Conservation (phyloP, 2,797 vertebrate species). For the Melanotaenia maccullochi region DNA sequence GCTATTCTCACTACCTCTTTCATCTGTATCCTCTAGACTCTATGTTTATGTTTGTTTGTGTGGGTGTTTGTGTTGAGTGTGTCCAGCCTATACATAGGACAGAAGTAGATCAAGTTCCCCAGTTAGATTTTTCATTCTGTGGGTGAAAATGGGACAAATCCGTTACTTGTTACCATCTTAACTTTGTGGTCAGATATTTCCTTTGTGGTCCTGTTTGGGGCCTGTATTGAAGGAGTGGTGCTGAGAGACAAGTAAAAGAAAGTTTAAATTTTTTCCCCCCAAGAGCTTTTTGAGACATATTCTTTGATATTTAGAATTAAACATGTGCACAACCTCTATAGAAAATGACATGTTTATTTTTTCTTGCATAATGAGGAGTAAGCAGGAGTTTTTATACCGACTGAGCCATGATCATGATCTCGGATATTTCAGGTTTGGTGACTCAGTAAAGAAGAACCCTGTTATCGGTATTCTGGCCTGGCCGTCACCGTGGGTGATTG, state of each 20-base stretch:
- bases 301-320: background rate
- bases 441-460: slow-evolving; percentile 88
- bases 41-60: background rate
- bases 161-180: slow-evolving; percentile 72
- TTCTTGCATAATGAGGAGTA: background rate
- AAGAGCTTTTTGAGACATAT: background rate
- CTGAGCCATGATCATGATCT: background rate
- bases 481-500: slow-evolving; percentile 96
- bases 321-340: no score
- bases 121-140: background rate
- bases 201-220: slow-evolving; percentile 92
- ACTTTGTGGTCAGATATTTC: slow-evolving; percentile 87
- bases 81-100: background rate
- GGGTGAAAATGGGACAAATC: background rate
- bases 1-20: slow-evolving; percentile 94
- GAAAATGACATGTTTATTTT: background rate
- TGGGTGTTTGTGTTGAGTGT: background rate
- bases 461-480: slow-evolving; percentile 93
- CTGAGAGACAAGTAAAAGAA: slow-evolving; percentile 92
- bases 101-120: background rate
- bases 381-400: background rate
- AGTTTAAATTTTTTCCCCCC: background rate
- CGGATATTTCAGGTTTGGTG: slow-evolving; percentile 84
- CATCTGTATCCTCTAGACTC: slow-evolving; percentile 90
- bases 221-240: slow-evolving; percentile 94